phyloP scores from a whole-genome alignment of 2,113 vertebrate species.

The Cyanoramphus novaezelandiae region DNA sequence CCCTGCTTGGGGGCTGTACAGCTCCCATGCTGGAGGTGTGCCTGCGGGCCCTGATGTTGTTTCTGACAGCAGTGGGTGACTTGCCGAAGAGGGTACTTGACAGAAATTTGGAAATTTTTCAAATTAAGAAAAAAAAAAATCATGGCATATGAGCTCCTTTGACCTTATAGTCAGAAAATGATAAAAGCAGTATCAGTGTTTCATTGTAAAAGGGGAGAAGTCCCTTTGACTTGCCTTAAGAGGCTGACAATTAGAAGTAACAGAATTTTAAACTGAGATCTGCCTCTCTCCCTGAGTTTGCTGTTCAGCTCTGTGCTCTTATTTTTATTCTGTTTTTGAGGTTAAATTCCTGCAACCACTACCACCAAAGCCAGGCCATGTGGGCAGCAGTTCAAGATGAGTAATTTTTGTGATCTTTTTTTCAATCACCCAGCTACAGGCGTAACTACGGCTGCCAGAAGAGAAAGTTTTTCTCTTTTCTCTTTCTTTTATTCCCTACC shows the following conservation, averaged over 20 bases:
- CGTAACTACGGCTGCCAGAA: neutral
- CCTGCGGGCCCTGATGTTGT: fast-evolving
- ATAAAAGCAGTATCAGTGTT: neutral
- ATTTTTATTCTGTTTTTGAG: neutral
- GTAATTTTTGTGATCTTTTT: neutral
- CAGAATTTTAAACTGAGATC: neutral
- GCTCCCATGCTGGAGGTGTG: fast-evolving
- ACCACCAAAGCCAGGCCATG: neutral
- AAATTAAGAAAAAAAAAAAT: neutral
- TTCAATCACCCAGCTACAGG: neutral
- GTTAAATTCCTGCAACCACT: conserved; percentile 8
- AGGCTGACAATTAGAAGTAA: neutral
- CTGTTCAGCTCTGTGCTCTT: neutral
- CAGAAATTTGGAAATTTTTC: neutral
- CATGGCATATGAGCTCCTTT: neutral
- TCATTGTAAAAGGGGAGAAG: neutral
- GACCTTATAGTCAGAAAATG: neutral
- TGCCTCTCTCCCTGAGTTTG: neutral
- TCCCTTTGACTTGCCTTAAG: neutral
- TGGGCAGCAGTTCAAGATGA: conserved; percentile 5
- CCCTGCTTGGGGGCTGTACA: neutral
- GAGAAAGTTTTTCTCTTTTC: neutral
- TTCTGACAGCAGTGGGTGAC: neutral
- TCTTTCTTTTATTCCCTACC: no score
- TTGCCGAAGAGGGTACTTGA: neutral